Percentiles rank a stretch among this genome's conserved stretches.
Evolutionary conservation across 2,113 vertebrate genomes (phyloP).

Genomic region (Pseudonaja textilis): DNA sequence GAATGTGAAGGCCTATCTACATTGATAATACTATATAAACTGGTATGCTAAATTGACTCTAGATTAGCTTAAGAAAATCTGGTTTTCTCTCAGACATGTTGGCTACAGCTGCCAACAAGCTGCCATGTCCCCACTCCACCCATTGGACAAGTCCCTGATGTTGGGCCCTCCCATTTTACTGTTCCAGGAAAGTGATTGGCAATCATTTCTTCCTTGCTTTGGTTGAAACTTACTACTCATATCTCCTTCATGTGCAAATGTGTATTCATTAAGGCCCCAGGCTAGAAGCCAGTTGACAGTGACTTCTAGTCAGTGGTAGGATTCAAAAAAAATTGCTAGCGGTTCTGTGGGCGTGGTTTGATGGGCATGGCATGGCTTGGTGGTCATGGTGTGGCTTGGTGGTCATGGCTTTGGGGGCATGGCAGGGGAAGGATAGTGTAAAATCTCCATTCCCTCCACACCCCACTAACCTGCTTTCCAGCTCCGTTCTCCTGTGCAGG

Average conservation of each 20-base stretch:
- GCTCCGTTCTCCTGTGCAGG: too few relatives aligned
- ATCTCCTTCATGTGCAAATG: neutral
- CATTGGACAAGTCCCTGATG: neutral
- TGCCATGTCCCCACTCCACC: neutral
- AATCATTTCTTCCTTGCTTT: neutral
- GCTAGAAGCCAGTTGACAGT: neutral
- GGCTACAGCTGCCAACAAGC: neutral
- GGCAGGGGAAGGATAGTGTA: too few relatives aligned
- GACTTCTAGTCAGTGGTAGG: too few relatives aligned
- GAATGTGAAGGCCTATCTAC: neutral
- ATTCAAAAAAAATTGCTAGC: too few relatives aligned
- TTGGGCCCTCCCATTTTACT: neutral
- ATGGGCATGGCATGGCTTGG: too few relatives aligned
- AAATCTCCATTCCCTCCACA: too few relatives aligned
- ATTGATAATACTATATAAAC: neutral
- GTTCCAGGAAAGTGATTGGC: neutral
- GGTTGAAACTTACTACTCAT: neutral
- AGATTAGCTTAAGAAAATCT: neutral
- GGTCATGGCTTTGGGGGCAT: too few relatives aligned
- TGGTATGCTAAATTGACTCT: neutral
- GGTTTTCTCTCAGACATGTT: neutral
- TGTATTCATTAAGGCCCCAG: neutral
- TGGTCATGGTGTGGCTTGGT: too few relatives aligned
- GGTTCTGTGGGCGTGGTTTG: too few relatives aligned
- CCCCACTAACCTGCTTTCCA: too few relatives aligned